Evolutionary conservation across 2,888 invertebrate species (phyloP), one percentile per base, ranked within the genome.

Genomic region (Camponotus fellah): DNA sequence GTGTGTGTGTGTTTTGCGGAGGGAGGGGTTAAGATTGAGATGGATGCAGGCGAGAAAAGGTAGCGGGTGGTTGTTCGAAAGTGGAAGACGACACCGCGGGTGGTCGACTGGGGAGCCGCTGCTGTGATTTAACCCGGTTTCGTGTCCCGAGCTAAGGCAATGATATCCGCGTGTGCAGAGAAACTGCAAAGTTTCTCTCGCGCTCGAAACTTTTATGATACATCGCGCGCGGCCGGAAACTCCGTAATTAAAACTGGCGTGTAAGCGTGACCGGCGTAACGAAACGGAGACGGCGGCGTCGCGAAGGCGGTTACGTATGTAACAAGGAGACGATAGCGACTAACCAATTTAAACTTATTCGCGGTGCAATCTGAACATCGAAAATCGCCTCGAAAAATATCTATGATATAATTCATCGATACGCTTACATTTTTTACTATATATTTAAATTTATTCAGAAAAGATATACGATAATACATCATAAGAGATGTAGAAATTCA

Each of bases 161-260:
- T 89, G 89, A 89, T 89, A 88, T 84, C 84, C 75, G 60, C 34
- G 32, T n/a, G 76, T 40, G 69, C 12, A 40, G 69, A 80, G 43
- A 62, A 74, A 62, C 58, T 75, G 26, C 75, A 12, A 88, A 86
- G 80, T 89, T 86, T 76, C 80, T 53, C 72, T 83, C 83, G 77
- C 80, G 87, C 81, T 84, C 79, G 84, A 89, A 91, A 91, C 89
- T 91, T 91, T 91, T 89, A 86, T 90, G 91, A 91, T 91, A 91
- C 90, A 91, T 91, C 88, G 89, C 86, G 84, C 72, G 71, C 72
- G 79, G 58, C 86, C 86, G 76, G 21, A 86, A 74, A 72, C 72
- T 82, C 82, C 86, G 89, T 91, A 91, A 91, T 91, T 91, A 91
- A 91, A 91, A 91, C 86, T 91, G 89, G 87, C 89, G 84, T 86